These are phyloP conservation scores for Cephus pygmeus DNA, from an alignment of 2,888 invertebrate species.

Conservation along the genomic window DNA sequence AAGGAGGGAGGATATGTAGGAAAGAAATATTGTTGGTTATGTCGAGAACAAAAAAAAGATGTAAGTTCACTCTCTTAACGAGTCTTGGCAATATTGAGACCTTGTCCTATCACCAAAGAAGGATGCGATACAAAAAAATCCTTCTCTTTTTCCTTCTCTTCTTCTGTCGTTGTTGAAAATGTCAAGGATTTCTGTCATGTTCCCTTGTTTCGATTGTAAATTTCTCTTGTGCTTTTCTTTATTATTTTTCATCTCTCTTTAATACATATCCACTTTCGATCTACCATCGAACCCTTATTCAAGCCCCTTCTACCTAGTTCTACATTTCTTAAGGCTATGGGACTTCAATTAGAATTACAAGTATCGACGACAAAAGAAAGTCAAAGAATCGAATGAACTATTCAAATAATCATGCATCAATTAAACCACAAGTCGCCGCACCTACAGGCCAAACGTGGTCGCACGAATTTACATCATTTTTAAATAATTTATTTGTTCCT, in stretches of 20 bases:
- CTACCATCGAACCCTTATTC: neutral
- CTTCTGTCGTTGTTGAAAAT: neutral
- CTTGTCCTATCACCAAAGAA: neutral
- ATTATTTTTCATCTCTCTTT: neutral
- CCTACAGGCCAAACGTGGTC: conserved; percentile 13
- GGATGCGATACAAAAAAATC: neutral
- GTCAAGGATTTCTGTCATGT: neutral
- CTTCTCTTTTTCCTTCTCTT: neutral
- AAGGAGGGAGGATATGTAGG: neutral
- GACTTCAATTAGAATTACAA: neutral
- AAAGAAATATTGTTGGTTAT: neutral
- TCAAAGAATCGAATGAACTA: neutral
- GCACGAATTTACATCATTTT: conserved; percentile 23
- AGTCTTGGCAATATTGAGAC: neutral
- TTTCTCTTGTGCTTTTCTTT: neutral
- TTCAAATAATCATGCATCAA: neutral
- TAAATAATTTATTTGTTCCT: conserved; percentile 24
- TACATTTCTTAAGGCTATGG: neutral
- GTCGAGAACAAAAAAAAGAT: neutral
- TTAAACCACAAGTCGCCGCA: conserved; percentile 11
- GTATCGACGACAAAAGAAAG: neutral
- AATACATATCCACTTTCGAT: neutral
- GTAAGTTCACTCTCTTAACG: neutral
- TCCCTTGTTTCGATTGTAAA: neutral
- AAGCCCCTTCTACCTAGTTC: neutral